Evolutionary conservation across 64 coral and sea anemone species (phyloP).

Genomic region (Stylophora pistillata): DNA sequence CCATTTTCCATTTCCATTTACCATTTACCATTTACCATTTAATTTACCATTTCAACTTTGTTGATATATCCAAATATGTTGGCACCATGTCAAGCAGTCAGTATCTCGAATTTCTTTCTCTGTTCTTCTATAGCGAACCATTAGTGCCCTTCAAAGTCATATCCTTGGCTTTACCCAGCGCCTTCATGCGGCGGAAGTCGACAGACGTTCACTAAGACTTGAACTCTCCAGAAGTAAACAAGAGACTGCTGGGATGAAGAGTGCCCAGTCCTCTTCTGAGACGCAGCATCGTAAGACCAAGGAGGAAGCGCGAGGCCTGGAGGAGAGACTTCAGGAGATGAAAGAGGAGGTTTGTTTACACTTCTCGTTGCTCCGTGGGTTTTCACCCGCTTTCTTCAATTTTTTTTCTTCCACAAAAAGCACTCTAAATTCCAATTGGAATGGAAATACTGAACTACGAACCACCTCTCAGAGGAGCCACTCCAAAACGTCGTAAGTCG

Average conservation of each 20-base stretch:
- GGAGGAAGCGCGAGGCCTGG: constrained; percentile 61
- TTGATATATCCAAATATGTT: no score
- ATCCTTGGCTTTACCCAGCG: constrained; percentile 92
- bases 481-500: no score
- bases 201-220: constrained; percentile 71
- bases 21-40: no score
- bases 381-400: no score
- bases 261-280: constrained; percentile 55
- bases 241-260: constrained; percentile 64
- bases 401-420: no score
- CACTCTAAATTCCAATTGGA: no score
- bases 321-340: constrained; percentile 82
- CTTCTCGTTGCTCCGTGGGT: no score
- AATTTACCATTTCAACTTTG: no score
- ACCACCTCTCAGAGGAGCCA: no score
- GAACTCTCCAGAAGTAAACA: constrained; percentile 76
- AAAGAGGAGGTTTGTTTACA: constrained; percentile 70
- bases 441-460: no score
- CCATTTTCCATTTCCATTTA: no score
- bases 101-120: background rate
- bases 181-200: constrained; percentile 92
- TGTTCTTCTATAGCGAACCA: constrained; percentile 52
- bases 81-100: no score
- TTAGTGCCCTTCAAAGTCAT: constrained; percentile 76
- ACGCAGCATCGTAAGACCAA: constrained; percentile 62